These are phyloP conservation scores for Chaenodraco wilsoni DNA, from an alignment of 2,797 vertebrate genomes.

Conservation along the genomic window DNA sequence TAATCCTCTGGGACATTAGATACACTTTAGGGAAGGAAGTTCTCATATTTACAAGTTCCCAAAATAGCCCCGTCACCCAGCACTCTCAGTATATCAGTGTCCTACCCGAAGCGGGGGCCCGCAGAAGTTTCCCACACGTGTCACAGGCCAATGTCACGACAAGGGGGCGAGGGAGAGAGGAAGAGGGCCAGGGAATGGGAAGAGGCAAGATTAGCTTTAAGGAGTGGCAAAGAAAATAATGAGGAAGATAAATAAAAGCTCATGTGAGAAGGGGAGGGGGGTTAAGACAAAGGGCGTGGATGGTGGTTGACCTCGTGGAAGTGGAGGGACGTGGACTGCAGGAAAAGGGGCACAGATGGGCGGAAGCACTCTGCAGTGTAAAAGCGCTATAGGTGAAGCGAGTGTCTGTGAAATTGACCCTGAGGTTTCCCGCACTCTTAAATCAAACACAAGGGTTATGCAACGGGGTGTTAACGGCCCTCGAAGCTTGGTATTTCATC, in stretches of 20 bases:
- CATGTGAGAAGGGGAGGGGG: background rate
- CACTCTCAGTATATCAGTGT: constrained; percentile 84
- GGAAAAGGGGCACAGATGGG: constrained; percentile 76
- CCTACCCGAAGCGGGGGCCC: constrained; percentile 72
- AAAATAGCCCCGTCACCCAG: constrained; percentile 81
- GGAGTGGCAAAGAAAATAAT: constrained; percentile 48
- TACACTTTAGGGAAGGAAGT: constrained; percentile 82
- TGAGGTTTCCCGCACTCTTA: constrained; percentile 14
- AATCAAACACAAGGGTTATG: constrained; percentile 49
- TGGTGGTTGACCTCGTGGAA: constrained; percentile 23
- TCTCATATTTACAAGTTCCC: constrained; percentile 84
- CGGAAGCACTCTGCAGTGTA: constrained; percentile 67
- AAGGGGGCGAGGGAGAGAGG: constrained; percentile 50
- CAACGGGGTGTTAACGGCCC: constrained; percentile 37
- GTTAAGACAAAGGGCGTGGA: constrained; percentile 21
- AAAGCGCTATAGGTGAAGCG: constrained; percentile 65
- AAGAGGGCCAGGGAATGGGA: constrained; percentile 43
- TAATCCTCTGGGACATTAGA: constrained; percentile 77
- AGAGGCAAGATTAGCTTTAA: constrained; percentile 50
- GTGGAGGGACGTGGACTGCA: constrained; percentile 36
- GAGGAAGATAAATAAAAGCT: constrained; percentile 40
- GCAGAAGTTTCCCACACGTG: constrained; percentile 79
- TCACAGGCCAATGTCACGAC: constrained; percentile 76
- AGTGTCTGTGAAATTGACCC: constrained; percentile 69
- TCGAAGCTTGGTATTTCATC: constrained; percentile 41